Base-by-base conservation (phyloP, 1,140 invertebrate species). In the Rhyzopertha dominica region DNA sequence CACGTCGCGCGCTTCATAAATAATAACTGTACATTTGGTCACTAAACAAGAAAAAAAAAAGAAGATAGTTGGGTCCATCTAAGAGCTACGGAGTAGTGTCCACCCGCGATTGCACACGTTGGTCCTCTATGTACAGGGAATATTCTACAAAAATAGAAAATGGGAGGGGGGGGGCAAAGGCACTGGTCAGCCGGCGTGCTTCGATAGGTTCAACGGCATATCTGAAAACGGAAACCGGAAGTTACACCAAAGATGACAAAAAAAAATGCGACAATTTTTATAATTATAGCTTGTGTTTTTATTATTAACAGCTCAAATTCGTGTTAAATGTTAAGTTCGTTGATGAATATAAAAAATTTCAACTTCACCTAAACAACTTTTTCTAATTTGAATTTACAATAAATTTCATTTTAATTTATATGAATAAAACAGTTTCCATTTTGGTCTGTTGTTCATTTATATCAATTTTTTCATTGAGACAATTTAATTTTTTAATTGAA, bases 151-250 rank as follows among this genome's bases (percentile, higher is more conserved):
- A 20, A 38, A 38, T 23, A 38, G 14, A 9, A 29, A 19, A 10
- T 37, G 34, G 1, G 9, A 20, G n/a, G 23, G 29, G 30, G 24
- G 37, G 28, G 29, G 41, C 23, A 40, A 20, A 45, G 36, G 18
- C 12, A 32, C 22, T n/a, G 10, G 41, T 63, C 53, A 64, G 41
- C 56, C 60, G 43, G 60, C 58, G 48, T 65, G 59, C 55, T 65
- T 65, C 17, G 62, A 65, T 46, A 65, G 54, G 44, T 65, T 65
- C 28, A 65, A 52, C 26, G 62, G 62, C 61, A 65, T 63, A 65
- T 65, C 62, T 65, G 54, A 40, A 63, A 63, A 1, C 46, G 40
- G 54, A 56, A 43, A 43, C 43, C 24, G 13, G 14, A 25, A 2
- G 31, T 35, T 23, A 3, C 16, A 43, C 17, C 12, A 12, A 41